phyloP scores from a whole-genome alignment of 2,888 invertebrate species.

The Meganola albula region DNA sequence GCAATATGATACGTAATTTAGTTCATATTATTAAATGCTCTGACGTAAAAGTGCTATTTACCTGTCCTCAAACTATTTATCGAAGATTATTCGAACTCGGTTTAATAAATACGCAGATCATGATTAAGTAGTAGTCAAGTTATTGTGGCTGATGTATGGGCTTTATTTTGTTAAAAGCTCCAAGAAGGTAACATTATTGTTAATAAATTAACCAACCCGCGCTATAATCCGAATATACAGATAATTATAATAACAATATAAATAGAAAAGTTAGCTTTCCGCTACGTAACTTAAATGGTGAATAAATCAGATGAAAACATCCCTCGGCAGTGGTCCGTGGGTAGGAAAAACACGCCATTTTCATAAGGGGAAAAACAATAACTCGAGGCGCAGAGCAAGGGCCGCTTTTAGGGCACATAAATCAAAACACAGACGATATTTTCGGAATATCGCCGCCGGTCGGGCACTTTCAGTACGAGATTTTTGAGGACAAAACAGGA shows the following conservation, averaged over 20 bases:
- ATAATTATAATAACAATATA: conserved; percentile 25
- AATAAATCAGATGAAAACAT: conserved; percentile 55
- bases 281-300: conserved; percentile 53
- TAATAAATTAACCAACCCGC: conserved; percentile 10
- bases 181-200: no score
- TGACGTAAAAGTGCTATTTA: no score
- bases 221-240: conserved; percentile 8
- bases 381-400: conserved; percentile 62
- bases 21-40: no score
- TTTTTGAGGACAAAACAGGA: conserved; percentile 61
- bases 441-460: conserved; percentile 53
- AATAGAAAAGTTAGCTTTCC: conserved; percentile 43
- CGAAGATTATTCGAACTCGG: no score
- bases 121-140: no score
- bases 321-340: conserved; percentile 47
- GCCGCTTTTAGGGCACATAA: conserved; percentile 71
- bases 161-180: no score
- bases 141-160: no score
- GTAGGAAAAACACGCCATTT: conserved; percentile 61
- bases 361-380: conserved; percentile 73
- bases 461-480: conserved; percentile 55
- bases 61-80: no score
- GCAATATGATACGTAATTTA: conserved; percentile 46
- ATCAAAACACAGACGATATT: conserved; percentile 71
- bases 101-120: no score